Base-by-base conservation (phyloP, 2,888 invertebrate genomes). In the Philaethria dido region DNA sequence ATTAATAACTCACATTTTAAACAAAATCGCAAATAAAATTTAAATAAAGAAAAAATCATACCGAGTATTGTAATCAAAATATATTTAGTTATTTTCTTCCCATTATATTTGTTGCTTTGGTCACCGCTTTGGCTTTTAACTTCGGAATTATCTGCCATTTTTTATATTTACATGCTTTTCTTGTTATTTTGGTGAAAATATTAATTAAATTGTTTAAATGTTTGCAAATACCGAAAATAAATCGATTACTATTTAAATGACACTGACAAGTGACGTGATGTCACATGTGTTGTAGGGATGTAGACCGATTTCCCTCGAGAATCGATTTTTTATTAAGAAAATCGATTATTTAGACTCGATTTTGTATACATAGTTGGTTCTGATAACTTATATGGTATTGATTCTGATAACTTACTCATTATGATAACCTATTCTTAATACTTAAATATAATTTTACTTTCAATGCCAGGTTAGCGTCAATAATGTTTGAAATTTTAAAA, bases 91-190 rank as follows among this genome's bases (percentile, higher is more conserved):
- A 60, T 47, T 45, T 60, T 45, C 44, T 47, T 60, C 18, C 60
- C 45, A 29, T 3, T 33, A 47, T 33, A 29, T 33, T n/a, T n/a
- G n/a, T n/a, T n/a, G n/a, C 18, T 29, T 45, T 47, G 60, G 13
- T 22, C n/a, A 33, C 29, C 33, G 4, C 4, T 60, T 29, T 52
- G 29, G 8, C 8, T 42, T 29, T 33, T 29, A 14, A 29, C 29
- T 13, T 45, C 44, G 1, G 45, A 20, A 29, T 45, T 47, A 0
- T 60, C 60, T 8, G n/a, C 60, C 60, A 60, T 60, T 60, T 60
- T 60, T 3, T 8, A 18, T 25, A 47, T 60, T 60, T 60, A 60
- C 60, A 60, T 60, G 18, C 33, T 60, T 60, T 60, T 33, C 44
- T 18, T 18, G 14, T 5, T 25, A 45, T 18, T 14, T 18, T 47